Evolutionary conservation across 37 sponge, comb jelly and placozoan genomes (phyloP), one percentile per base, ranked within the genome.

Genomic region (Dysidea cf. avara): DNA sequence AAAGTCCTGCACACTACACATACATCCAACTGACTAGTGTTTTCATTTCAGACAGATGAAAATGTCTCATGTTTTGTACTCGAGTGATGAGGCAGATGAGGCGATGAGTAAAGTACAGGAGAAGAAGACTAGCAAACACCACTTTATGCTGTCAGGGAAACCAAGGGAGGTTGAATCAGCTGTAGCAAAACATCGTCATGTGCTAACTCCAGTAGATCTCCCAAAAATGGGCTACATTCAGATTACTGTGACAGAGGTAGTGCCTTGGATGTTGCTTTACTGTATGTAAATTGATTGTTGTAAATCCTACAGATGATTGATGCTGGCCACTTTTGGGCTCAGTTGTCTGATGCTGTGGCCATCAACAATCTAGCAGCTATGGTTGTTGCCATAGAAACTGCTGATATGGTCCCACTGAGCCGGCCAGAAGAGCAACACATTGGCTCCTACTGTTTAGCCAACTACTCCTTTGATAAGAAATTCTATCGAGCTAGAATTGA

Each of bases 301-400:
- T 60, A 13, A 20, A 65, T 67, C 24, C 50, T 28, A 30, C 0
- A 86, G 75, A 72, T 87, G 18, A 47, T 94, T 2, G 77, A 83
- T 76, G 88, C 95, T 51, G 85, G 85, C 2, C 88, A 90, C 61
- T 90, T 94, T 36, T 94, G 95, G 95, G 95, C 81, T 21, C 91
- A 87, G 70, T 47, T 76, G 7, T 60, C 57, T 14, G 84, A 86
- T 30, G 31, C 26, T 11, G 32, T 52, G 20, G 48, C 49, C 17
- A 16, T 24, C 55, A 35, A 11, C 11, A 9, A 62, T 2, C 75
- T 88, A 11, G 28, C 47, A 7, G 52, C 71, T 20, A 29, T 93
- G 35, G 51, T 82, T 64, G 77, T 70, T n/a, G 30, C 57, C 64
- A 87, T 87, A 64, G 32, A 62, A 9, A 61, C 37, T 24, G 38